Percentiles rank a stretch among this genome's conserved stretches.
Evolutionary conservation across 2,113 vertebrate species (phyloP).

Genomic region (Eulemur macaco): DNA sequence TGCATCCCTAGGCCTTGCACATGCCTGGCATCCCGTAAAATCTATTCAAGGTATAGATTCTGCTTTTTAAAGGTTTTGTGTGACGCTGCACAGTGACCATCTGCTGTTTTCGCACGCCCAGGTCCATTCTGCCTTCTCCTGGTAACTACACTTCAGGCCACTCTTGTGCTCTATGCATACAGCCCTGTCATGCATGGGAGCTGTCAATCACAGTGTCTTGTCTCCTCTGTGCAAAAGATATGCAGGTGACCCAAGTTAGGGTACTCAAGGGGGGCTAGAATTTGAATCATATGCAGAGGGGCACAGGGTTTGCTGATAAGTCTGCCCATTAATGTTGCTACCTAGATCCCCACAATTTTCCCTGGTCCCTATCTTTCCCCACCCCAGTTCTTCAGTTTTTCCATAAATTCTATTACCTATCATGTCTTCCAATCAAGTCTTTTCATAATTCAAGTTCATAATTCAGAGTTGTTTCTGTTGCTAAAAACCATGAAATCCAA

Average conservation of each 20-base stretch:
- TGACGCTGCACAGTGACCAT: background rate
- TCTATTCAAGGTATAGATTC: accelerated
- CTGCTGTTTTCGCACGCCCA: background rate
- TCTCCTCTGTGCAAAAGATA: background rate
- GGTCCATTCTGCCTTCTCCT: background rate
- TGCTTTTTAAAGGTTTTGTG: background rate
- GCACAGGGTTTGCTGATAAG: background rate
- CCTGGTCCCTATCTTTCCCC: background rate
- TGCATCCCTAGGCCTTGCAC: background rate
- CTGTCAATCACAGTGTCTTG: background rate
- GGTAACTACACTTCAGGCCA: background rate
- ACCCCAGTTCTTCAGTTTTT: background rate
- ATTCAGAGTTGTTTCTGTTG: background rate
- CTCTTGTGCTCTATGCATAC: background rate
- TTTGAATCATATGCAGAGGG: background rate
- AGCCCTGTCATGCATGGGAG: background rate
- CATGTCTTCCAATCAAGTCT: background rate
- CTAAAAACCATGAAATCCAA: background rate
- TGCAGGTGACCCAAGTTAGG: background rate
- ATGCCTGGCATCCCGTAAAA: background rate
- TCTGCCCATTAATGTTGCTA: background rate
- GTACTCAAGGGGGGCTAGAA: background rate
- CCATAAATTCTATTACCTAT: background rate
- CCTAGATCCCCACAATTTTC: background rate
- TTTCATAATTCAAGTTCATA: background rate